Conservation (phyloP, 2,113 vertebrate genomes). For the Clinocottus analis region DNA sequence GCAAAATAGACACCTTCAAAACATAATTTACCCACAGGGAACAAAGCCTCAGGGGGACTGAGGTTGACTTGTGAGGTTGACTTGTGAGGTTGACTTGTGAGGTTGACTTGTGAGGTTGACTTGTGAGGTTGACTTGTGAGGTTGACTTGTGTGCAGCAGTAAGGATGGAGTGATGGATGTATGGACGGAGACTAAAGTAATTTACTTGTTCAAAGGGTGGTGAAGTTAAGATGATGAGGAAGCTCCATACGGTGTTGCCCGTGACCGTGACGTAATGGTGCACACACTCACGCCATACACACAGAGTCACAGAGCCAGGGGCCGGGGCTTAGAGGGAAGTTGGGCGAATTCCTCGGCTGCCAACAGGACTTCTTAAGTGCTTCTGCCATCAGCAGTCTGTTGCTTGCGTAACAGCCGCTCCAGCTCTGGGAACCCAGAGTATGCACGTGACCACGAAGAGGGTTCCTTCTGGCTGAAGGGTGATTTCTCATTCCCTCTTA, state of each 20-base stretch:
- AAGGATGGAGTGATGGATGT: neutral
- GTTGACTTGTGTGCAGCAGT: slow-evolving; percentile 2
- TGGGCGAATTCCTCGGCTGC: slow-evolving; percentile 27
- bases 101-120: too few relatives aligned
- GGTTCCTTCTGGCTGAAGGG: slow-evolving; percentile 50
- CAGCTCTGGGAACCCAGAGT: slow-evolving; percentile 35
- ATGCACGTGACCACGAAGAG: slow-evolving; percentile 57
- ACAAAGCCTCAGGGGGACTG: neutral
- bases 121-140: too few relatives aligned
- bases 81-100: too few relatives aligned
- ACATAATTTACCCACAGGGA: slow-evolving; percentile 7
- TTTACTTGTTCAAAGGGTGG: slow-evolving; percentile 5
- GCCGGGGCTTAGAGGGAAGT: slow-evolving; percentile 29
- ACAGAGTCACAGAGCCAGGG: slow-evolving; percentile 37
- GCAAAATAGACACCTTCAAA: neutral
- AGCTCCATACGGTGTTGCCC: slow-evolving; percentile 33
- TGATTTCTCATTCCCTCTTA: slow-evolving; percentile 39
- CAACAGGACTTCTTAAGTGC: slow-evolving; percentile 66
- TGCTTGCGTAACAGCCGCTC: slow-evolving; percentile 62
- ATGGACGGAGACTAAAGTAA: neutral
- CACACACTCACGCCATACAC: slow-evolving; percentile 25
- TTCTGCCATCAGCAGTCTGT: slow-evolving; percentile 62
- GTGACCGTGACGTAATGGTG: slow-evolving; percentile 39
- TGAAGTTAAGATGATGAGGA: slow-evolving; percentile 16
- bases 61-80: neutral